These are phyloP conservation scores for Plebejus argus DNA, from an alignment of 2,888 invertebrate species.

Conservation along the genomic window DNA sequence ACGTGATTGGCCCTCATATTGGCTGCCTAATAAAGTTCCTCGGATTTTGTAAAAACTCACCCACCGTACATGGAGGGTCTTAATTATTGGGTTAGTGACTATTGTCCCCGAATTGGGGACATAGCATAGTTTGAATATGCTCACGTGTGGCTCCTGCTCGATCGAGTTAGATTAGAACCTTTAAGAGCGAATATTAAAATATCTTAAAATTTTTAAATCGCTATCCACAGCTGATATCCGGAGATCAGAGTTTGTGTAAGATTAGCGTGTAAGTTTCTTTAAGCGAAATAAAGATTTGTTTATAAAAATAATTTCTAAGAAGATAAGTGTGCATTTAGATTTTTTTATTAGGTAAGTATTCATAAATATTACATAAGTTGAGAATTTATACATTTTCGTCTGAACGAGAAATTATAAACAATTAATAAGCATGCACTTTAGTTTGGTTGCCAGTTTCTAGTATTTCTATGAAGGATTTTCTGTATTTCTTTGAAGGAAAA, in stretches of 20 bases:
- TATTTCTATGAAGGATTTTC: not conserved
- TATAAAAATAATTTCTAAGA: too few relatives aligned
- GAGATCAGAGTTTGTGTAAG: too few relatives aligned
- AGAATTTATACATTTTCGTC: too few relatives aligned
- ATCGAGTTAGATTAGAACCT: not conserved
- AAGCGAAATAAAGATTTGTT: too few relatives aligned
- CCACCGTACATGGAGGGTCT: constrained; percentile 20
- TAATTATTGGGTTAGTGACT: constrained; percentile 31
- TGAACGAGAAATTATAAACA: too few relatives aligned
- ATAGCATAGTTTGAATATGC: constrained; percentile 28
- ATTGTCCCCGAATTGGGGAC: constrained; percentile 22
- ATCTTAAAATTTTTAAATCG: not conserved
- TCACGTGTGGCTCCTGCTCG: constrained; percentile 9
- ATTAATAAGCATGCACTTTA: not conserved
- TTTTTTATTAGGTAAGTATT: too few relatives aligned
- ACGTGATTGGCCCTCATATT: constrained; percentile 26
- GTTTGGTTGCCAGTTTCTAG: not conserved
- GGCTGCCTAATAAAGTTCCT: constrained; percentile 22
- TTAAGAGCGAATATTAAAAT: constrained; percentile 4
- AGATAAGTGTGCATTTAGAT: too few relatives aligned
- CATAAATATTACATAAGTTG: too few relatives aligned
- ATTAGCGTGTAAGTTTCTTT: too few relatives aligned
- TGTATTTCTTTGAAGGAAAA: not conserved
- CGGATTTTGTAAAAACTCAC: constrained; percentile 23
- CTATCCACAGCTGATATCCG: not conserved